These are phyloP conservation scores for Neogobius melanostomus DNA, from an alignment of 2,113 vertebrate genomes.

Conservation along the genomic window DNA sequence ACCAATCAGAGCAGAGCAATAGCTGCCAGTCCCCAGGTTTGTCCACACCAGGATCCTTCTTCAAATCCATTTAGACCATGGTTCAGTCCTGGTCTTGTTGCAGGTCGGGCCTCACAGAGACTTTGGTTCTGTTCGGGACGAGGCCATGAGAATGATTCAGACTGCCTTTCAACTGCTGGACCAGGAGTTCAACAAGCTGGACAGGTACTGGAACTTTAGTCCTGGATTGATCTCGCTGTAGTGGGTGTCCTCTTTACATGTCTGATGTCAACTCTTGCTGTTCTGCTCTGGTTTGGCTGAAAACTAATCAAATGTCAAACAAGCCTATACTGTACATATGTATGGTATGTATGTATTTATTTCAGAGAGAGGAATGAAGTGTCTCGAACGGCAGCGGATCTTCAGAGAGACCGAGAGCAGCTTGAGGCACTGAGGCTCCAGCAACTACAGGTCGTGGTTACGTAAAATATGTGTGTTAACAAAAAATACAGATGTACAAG, in stretches of 20 bases:
- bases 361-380: slow-evolving; percentile 67
- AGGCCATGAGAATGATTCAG: slow-evolving; percentile 74
- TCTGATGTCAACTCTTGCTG: background rate
- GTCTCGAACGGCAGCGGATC: slow-evolving; percentile 45
- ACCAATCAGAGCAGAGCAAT: slow-evolving; percentile 33
- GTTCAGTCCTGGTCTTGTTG: slow-evolving; percentile 1
- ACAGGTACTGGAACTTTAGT: slow-evolving; percentile 58
- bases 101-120: slow-evolving; percentile 56
- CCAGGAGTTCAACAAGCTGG: slow-evolving; percentile 76
- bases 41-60: background rate
- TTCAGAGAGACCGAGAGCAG: slow-evolving; percentile 69
- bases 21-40: slow-evolving; percentile 48
- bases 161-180: slow-evolving; percentile 74
- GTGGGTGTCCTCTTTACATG: background rate
- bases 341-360: background rate
- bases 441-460: slow-evolving; percentile 66
- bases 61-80: no score
- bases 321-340: background rate
- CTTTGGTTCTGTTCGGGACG: slow-evolving; percentile 66
- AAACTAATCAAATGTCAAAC: no score
- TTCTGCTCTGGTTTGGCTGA: background rate
- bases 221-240: background rate
- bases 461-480: no score
- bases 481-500: no score
- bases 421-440: slow-evolving; percentile 62